These are phyloP conservation scores for Phyllopteryx taeniolatus DNA, from an alignment of 2,113 vertebrate genomes.

Conservation along the genomic window DNA sequence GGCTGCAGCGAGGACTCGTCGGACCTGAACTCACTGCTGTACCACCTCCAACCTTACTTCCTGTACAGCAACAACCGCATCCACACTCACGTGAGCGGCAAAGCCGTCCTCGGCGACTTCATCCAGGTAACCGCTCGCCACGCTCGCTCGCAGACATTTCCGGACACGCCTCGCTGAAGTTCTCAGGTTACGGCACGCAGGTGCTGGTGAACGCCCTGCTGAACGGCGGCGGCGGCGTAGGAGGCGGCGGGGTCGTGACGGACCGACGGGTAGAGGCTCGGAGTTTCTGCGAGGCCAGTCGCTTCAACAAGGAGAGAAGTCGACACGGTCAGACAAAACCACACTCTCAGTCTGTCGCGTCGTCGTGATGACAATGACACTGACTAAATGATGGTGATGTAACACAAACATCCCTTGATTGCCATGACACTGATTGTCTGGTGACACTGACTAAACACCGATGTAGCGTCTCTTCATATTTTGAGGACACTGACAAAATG, in stretches of 20 bases:
- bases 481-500: too few relatives aligned
- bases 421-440: too few relatives aligned
- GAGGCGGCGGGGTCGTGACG: constrained; percentile 65
- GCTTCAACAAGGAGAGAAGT: constrained; percentile 78
- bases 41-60: constrained; percentile 90
- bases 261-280: constrained; percentile 75
- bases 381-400: too few relatives aligned
- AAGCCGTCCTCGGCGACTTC: constrained; percentile 84
- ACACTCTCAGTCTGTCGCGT: too few relatives aligned
- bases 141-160: too few relatives aligned
- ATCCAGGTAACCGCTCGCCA: constrained; percentile 69
- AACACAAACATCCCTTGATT: too few relatives aligned
- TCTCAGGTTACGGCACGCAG: background rate
- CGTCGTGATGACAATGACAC: background rate
- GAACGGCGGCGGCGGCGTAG: constrained; percentile 70
- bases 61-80: constrained; percentile 79
- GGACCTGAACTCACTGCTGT: constrained; percentile 82
- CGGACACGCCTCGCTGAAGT: background rate
- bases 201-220: constrained; percentile 83
- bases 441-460: too few relatives aligned
- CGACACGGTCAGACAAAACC: constrained; percentile 73
- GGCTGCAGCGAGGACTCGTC: constrained; percentile 69
- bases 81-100: constrained; percentile 77
- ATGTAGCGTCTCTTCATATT: background rate
- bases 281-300: constrained; percentile 86